Evolutionary conservation across 1,140 invertebrate genomes (phyloP), one percentile per base, ranked within the genome.

Genomic region (Augochlora pura): DNA sequence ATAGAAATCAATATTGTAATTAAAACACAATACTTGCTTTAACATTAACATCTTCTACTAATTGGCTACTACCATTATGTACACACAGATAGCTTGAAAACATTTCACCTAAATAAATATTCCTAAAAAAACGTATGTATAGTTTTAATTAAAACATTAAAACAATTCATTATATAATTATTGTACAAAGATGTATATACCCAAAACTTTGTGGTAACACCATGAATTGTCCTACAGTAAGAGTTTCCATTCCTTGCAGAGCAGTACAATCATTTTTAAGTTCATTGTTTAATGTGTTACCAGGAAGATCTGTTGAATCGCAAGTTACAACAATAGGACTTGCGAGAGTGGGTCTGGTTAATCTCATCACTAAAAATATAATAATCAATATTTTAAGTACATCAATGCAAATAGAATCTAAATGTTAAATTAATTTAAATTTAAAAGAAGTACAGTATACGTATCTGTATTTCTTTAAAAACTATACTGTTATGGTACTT

Each of bases 41-140:
- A 1, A 98, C 95, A 25, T 94, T 94, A 25, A 98, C 96, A 93
- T 97, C 95, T 83, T 96, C 96, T 18, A 97, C 96, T 16, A 94
- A 88, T 93, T 97, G 95, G 80, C 95, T 94, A 71, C 97, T 98
- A 90, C 98, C 97, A 94, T 99, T 99, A 88, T 99, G 97, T 65
- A 99, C 97, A 94, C 97, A 98, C 68, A 99, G 96, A 90, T 99
- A 99, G 91, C 98, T 98, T 1, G 98, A 98, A 94, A 99, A 99
- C 32, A 98, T 99, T 95, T 99, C 99, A 25, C 99, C 99, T 38
- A 97, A 91, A 92, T 97, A 97, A 86, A 97, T 96, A 91, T 96
- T 97, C 65, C 96, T 96, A 90, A 85, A 94, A 93, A 54, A 52
- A 64, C 27, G 60, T 63, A 70, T 25, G 54, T 60, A 39, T 38